Conservation (phyloP, 2,888 invertebrate genomes). For the Hyposoter dolosus region DNA sequence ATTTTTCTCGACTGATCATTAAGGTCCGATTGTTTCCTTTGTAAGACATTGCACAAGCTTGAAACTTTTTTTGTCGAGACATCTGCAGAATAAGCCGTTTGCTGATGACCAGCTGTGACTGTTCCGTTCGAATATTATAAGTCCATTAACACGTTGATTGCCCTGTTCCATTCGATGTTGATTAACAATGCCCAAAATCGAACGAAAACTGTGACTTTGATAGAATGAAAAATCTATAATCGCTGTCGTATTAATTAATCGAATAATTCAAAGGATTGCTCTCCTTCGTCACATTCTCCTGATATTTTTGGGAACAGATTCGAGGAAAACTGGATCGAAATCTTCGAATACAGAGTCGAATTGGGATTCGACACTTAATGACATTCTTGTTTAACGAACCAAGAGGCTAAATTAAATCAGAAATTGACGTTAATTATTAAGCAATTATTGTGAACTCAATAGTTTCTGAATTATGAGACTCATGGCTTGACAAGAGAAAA, state of each 20-base stretch:
- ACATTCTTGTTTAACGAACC: background rate
- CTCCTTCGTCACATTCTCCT: background rate
- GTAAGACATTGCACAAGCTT: background rate
- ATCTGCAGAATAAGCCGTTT: background rate
- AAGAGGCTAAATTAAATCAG: background rate
- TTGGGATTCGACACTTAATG: background rate
- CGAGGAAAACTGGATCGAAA: background rate
- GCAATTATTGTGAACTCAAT: background rate
- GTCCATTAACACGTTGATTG: background rate
- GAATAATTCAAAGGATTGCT: background rate
- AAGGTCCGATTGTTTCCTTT: background rate
- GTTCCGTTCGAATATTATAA: background rate
- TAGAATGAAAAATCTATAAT: background rate
- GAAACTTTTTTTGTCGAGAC: background rate
- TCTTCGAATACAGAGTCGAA: background rate
- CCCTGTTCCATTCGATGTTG: background rate
- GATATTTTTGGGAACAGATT: background rate
- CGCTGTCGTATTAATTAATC: background rate
- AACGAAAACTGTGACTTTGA: background rate
- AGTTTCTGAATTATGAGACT: background rate
- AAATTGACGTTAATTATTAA: background rate
- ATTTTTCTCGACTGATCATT: background rate
- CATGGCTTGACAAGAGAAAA: slow-evolving; percentile 2
- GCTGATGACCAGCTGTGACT: background rate
- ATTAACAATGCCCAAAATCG: background rate